phyloP scores from a whole-genome alignment of 2,113 vertebrate genomes.

The Siniperca knerii region DNA sequence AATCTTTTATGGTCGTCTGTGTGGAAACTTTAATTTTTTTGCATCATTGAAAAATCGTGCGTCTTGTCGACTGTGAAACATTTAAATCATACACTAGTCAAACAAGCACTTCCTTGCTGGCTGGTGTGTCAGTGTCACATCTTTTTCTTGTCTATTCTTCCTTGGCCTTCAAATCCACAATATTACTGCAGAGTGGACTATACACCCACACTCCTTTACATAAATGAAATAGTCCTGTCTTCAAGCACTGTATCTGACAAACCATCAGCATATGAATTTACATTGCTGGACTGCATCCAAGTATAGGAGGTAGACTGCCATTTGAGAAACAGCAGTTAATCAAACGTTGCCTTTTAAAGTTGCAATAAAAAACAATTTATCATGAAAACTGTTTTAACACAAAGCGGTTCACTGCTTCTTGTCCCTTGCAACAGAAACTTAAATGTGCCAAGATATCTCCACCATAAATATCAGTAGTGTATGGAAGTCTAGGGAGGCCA shows the following conservation, averaged over 20 bases:
- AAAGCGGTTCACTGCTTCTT: background rate
- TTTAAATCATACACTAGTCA: constrained; percentile 62
- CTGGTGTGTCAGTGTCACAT: constrained; percentile 28
- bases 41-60: constrained; percentile 56
- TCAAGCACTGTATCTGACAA: constrained; percentile 29
- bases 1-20: constrained; percentile 43
- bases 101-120: constrained; percentile 27
- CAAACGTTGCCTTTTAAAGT: constrained; percentile 22
- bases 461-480: background rate
- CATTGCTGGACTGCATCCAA: background rate
- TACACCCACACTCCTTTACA: constrained; percentile 34
- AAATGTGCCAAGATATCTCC: background rate
- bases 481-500: background rate
- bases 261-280: constrained; percentile 38
- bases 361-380: constrained; percentile 10
- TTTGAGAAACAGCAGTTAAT: constrained; percentile 28
- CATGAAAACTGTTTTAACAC: background rate
- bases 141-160: constrained; percentile 16
- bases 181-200: constrained; percentile 32
- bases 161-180: constrained; percentile 24
- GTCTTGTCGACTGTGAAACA: constrained; percentile 44
- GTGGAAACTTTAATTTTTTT: constrained; percentile 47
- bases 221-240: constrained; percentile 46
- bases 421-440: background rate
- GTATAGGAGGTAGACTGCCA: background rate